Evolutionary conservation across 2,113 vertebrate genomes (phyloP).

Genomic region (human): DNA sequence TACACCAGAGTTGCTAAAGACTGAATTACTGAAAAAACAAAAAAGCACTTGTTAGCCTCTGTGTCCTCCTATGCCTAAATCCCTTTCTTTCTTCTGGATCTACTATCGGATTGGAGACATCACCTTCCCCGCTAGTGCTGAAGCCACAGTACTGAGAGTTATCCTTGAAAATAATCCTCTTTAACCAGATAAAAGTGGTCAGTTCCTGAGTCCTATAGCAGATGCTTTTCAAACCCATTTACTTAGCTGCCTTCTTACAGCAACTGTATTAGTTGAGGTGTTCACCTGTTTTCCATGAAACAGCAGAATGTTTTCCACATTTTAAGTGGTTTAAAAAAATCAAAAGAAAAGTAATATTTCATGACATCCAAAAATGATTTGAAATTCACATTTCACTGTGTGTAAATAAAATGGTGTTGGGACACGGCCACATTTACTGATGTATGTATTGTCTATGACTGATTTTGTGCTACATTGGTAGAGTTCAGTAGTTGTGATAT

Average conservation of each 20-base stretch:
- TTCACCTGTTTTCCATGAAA: neutral
- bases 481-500: neutral
- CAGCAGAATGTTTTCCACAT: neutral
- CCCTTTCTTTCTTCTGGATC: neutral
- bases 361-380: neutral
- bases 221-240: neutral
- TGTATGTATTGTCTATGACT: neutral
- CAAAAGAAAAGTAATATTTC: neutral
- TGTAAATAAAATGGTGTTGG: neutral
- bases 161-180: no score
- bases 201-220: neutral
- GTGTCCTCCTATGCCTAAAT: neutral
- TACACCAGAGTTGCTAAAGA: neutral
- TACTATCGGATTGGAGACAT: accelerated
- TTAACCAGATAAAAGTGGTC: neutral
- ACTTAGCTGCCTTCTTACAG: neutral
- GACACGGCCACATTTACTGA: neutral
- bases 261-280: neutral
- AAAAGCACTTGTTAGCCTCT: neutral
- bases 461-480: neutral
- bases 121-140: neutral
- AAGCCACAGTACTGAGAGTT: neutral
- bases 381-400: conserved; percentile 7
- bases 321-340: neutral
- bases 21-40: neutral